Conservation (phyloP, 2,113 vertebrate genomes). For the Pelmatolapia mariae region DNA sequence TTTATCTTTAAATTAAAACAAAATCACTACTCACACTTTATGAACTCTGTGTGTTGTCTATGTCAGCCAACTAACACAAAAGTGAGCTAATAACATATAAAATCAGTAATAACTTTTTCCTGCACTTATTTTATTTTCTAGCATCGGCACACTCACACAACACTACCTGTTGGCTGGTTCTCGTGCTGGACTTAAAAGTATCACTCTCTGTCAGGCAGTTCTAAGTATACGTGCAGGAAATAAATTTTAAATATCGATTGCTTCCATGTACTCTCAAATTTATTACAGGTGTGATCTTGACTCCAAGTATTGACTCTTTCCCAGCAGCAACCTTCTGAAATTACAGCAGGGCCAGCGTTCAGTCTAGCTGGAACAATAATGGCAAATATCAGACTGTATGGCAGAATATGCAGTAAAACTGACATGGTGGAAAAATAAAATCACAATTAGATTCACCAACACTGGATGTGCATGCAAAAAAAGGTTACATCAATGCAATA, state of each 20-base stretch:
- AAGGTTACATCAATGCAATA: not conserved
- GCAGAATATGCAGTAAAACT: not conserved
- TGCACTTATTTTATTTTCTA: not conserved
- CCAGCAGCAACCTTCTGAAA: not conserved
- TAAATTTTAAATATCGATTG: constrained; percentile 9
- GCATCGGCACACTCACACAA: not conserved
- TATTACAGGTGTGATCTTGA: constrained; percentile 20
- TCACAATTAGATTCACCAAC: not conserved
- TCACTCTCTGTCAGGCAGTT: not conserved
- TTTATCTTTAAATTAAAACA: not conserved
- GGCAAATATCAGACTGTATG: not conserved
- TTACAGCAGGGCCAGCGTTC: not conserved
- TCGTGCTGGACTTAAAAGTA: not conserved
- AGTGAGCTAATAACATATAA: not conserved
- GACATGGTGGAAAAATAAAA: not conserved
- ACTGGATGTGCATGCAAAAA: not conserved
- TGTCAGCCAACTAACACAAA: not conserved
- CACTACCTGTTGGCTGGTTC: not conserved
- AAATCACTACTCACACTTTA: not conserved
- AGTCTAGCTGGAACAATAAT: not conserved
- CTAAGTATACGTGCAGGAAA: not conserved
- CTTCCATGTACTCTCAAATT: constrained; percentile 11
- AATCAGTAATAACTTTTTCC: not conserved
- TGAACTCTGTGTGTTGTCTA: not conserved
- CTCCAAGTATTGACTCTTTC: constrained; percentile 32